Percentiles rank a stretch among this genome's conserved stretches.
Evolutionary conservation across 2,113 vertebrate species (phyloP).

Genomic region (Anolis carolinensis): DNA sequence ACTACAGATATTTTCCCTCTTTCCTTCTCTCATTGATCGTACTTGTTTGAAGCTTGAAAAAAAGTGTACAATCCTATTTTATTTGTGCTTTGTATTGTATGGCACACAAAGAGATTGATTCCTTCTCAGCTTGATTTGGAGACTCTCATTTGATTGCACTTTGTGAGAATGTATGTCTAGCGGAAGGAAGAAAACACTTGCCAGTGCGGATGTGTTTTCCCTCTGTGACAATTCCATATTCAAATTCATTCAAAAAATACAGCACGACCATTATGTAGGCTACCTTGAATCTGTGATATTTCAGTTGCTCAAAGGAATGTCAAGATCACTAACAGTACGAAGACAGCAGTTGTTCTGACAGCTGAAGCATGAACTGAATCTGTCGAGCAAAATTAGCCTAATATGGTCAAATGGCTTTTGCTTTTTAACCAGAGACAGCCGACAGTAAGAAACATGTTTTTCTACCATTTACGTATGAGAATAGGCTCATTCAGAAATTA

Average conservation of each 20-base stretch:
- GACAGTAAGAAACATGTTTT: slow-evolving; percentile 22
- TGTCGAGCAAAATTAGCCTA: slow-evolving; percentile 76
- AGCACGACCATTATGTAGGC: slow-evolving; percentile 42
- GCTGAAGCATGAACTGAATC: slow-evolving; percentile 77
- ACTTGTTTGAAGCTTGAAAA: not conserved
- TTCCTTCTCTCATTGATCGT: not conserved
- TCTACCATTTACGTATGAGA: slow-evolving; percentile 21
- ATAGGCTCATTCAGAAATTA: slow-evolving; percentile 36
- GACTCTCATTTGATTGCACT: slow-evolving; percentile 7
- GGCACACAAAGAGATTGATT: not conserved
- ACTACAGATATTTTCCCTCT: not conserved
- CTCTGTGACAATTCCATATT: slow-evolving; percentile 40
- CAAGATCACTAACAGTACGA: slow-evolving; percentile 69
- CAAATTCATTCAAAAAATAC: slow-evolving; percentile 55
- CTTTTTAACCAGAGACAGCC: slow-evolving; percentile 63
- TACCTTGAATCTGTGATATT: slow-evolving; percentile 68
- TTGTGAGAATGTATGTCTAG: not conserved
- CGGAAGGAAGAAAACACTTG: slow-evolving; percentile 20
- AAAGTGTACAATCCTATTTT: not conserved
- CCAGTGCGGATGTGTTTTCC: slow-evolving; percentile 12
- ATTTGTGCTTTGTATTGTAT: not conserved
- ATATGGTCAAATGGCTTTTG: slow-evolving; percentile 69
- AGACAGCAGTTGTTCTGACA: slow-evolving; percentile 70
- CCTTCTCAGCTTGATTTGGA: not conserved
- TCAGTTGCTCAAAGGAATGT: slow-evolving; percentile 73